These are phyloP conservation scores for Carettochelys insculpta DNA, from an alignment of 2,113 vertebrate species.

Conservation along the genomic window DNA sequence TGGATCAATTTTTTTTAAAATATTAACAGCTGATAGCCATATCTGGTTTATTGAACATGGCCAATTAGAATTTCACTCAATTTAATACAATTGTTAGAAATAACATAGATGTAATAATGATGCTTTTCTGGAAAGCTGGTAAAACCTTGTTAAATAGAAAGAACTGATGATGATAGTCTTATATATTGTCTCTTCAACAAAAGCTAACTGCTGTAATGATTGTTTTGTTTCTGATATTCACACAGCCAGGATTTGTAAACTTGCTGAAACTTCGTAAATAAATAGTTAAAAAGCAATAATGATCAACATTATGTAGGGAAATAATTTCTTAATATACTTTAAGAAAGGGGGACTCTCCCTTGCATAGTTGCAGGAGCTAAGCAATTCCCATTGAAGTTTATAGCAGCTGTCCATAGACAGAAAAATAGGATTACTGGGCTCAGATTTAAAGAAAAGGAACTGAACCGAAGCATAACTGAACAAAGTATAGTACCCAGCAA, in stretches of 20 bases:
- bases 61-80: neutral
- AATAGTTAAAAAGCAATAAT: slow-evolving; percentile 12
- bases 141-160: neutral
- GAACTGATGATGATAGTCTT: neutral
- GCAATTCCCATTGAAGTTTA: neutral
- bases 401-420: neutral
- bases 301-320: slow-evolving; percentile 5
- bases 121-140: neutral
- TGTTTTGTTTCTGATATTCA: neutral
- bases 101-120: neutral
- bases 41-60: neutral
- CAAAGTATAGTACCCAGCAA: accelerated
- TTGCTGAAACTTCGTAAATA: neutral
- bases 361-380: neutral
- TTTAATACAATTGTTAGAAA: neutral
- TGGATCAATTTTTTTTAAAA: neutral
- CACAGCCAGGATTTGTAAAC: neutral
- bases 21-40: neutral
- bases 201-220: neutral
- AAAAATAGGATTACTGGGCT: neutral
- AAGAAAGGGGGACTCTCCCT: neutral
- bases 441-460: neutral
- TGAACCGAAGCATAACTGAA: neutral
- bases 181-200: neutral
- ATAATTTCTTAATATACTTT: neutral